Percentiles rank a stretch among this genome's conserved stretches.
Evolutionary conservation across 2,797 vertebrate species (phyloP).

Genomic region (Myotis daubentonii): DNA sequence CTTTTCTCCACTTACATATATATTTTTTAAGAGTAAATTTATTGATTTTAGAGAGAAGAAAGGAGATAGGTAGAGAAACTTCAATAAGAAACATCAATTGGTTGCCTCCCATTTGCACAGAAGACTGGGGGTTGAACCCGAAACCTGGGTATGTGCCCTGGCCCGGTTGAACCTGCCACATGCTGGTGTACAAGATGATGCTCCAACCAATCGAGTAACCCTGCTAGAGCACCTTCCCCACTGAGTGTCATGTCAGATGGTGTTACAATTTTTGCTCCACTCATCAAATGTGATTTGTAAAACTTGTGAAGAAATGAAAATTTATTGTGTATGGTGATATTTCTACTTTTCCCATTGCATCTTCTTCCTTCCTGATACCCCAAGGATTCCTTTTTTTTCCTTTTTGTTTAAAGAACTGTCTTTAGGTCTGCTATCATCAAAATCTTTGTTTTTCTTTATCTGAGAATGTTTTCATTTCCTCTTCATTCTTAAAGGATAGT

Average conservation of each 20-base stretch:
- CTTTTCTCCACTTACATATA: not conserved
- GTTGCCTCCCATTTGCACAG: not conserved
- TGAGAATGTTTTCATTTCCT: not conserved
- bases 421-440: not conserved
- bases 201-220: not conserved
- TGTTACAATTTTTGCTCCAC: not conserved
- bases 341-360: not conserved
- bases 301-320: slow-evolving; percentile 23
- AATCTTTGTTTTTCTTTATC: not conserved
- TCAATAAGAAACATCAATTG: not conserved
- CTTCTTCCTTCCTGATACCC: not conserved
- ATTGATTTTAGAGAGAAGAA: not conserved
- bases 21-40: not conserved
- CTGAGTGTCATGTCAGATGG: not conserved
- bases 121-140: not conserved
- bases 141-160: not conserved
- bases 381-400: not conserved
- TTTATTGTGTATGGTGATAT: not conserved
- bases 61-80: not conserved
- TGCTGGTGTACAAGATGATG: not conserved
- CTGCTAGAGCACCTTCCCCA: not conserved
- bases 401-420: slow-evolving; percentile 2
- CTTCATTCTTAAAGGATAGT: not conserved
- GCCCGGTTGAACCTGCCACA: not conserved
- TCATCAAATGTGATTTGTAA: slow-evolving; percentile 23